phyloP scores from a whole-genome alignment of 2,888 invertebrate species.

The Agrilus biguttatus region DNA sequence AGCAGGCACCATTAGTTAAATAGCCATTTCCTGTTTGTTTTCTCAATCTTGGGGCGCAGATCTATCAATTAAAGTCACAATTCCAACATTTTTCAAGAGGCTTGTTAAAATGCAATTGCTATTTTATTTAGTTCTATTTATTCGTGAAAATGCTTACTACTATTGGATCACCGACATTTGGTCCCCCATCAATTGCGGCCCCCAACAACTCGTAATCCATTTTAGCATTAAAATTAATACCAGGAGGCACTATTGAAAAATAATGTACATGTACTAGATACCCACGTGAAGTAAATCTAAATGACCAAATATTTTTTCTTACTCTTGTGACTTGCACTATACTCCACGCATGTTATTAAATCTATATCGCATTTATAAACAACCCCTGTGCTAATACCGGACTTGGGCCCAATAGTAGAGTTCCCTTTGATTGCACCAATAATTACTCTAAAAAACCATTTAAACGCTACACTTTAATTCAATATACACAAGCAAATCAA shows the following conservation, averaged over 20 bases:
- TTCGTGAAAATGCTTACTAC: constrained; percentile 17
- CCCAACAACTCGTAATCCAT: constrained; percentile 37
- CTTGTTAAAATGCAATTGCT: no score
- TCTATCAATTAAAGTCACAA: constrained; percentile 1
- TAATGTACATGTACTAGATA: no score
- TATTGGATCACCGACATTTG: constrained; percentile 27
- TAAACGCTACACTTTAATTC: not conserved
- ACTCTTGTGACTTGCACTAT: constrained; percentile 7
- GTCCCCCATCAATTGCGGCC: constrained; percentile 33
- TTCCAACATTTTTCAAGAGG: not conserved
- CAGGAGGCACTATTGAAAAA: constrained; percentile 7
- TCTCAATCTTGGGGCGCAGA: constrained; percentile 8
- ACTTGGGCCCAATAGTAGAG: constrained; percentile 25
- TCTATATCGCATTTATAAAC: constrained; percentile 32
- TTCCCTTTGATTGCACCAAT: constrained; percentile 27
- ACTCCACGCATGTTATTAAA: constrained; percentile 22
- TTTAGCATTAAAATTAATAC: constrained; percentile 11
- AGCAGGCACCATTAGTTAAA: constrained; percentile 28
- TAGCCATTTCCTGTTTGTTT: constrained; percentile 1
- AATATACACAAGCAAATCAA: no score
- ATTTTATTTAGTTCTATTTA: not conserved
- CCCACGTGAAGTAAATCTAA: not conserved
- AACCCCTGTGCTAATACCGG: constrained; percentile 33
- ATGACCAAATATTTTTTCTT: not conserved
- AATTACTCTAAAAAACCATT: constrained; percentile 7